Evolutionary conservation across 2,113 vertebrate genomes (phyloP).

Genomic region (Phalacrocorax carbo): DNA sequence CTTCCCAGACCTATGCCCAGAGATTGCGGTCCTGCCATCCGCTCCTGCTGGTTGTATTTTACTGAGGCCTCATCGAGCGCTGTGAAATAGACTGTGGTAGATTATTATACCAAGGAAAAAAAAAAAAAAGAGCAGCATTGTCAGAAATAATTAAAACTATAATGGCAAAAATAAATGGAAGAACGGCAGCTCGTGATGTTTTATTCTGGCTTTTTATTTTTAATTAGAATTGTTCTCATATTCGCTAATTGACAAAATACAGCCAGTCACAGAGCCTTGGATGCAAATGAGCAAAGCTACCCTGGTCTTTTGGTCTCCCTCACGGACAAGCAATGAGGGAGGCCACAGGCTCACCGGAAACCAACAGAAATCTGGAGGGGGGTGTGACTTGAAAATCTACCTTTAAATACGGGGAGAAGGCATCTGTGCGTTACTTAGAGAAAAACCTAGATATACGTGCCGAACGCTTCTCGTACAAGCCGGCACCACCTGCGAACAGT

Average conservation of each 20-base stretch:
- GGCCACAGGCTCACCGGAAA: not conserved
- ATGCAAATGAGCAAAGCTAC: not conserved
- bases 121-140: not conserved
- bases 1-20: not conserved
- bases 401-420: not conserved
- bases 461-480: accelerated
- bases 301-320: not conserved
- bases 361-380: not conserved
- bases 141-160: slow-evolving; percentile 60
- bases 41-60: not conserved
- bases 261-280: not conserved
- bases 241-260: not conserved
- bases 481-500: not conserved
- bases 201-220: slow-evolving; percentile 1
- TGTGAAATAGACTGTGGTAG: not conserved
- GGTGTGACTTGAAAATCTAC: not conserved
- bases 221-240: slow-evolving; percentile 43
- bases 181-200: not conserved
- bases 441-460: not conserved
- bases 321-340: not conserved
- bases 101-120: not conserved
- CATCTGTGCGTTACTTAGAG: not conserved
- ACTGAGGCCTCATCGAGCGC: not conserved
- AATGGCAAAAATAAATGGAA: slow-evolving; percentile 56
- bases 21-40: not conserved